Evolutionary conservation across 1,140 invertebrate species (phyloP), one percentile per base, ranked within the genome.

Genomic region (Fopius arisanus): DNA sequence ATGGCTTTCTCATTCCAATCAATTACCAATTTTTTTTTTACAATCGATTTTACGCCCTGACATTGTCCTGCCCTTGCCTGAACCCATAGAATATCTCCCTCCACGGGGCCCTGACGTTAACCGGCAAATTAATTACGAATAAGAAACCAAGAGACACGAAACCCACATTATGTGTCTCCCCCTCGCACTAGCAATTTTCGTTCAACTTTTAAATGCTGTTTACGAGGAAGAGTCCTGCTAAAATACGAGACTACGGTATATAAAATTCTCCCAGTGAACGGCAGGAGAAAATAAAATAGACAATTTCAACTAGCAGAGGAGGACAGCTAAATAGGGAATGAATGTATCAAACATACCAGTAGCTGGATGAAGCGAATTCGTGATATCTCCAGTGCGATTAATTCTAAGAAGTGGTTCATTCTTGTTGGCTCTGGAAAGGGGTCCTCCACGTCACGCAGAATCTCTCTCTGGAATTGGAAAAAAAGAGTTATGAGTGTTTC

Each of bases 111-210:
- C 14, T 59, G 40, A 66, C 69, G 12, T 68, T 59, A 48, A 70
- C 73, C 43, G 16, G 37, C 67, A 62, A 79, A 79, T 80, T 80
- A 80, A 79, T 80, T 80, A 80, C 70, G 54, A 78, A 79, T 77
- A 80, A 77, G 75, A 78, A 40, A 66, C 59, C 66, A 71, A 62
- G 76, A 67, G 73, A 79, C 78, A 79, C 72, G 75, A 78, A 76
- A 80, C 69, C 70, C 70, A 75, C 73, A 78, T 79, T 79, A 79
- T 76, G 63, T 71, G 37, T 16, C 62, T 67, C 72, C 73, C 76
- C 19, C 69, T 9, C 14, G 21, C 73, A 1, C 1, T 69, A 74
- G 21, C 74, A 78, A 67, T 65, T 72, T 37, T 72, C 51, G 70
- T 76, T 65, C 59, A 72, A 75, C 66, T 78, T 78, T 77, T 75